These are phyloP conservation scores for Galeruca laticollis DNA, from an alignment of 2,888 invertebrate genomes.

Conservation along the genomic window DNA sequence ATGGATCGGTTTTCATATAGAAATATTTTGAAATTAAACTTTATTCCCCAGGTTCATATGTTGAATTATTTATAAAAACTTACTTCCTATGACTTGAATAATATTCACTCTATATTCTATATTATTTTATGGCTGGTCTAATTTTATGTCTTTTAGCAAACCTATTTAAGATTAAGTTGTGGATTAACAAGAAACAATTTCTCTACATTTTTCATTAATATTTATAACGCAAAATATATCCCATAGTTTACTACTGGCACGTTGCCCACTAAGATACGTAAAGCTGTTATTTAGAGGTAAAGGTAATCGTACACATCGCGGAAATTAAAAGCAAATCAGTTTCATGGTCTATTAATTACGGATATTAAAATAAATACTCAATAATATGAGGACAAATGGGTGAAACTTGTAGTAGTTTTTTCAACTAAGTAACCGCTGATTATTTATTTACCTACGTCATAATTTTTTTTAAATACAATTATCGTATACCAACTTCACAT, in stretches of 20 bases:
- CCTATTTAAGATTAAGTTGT: neutral
- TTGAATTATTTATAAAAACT: no score
- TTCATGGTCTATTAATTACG: slow-evolving; percentile 23
- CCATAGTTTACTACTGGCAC: neutral
- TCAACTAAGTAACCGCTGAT: no score
- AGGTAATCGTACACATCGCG: slow-evolving; percentile 2
- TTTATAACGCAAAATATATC: neutral
- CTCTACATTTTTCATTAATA: neutral
- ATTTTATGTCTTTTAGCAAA: neutral
- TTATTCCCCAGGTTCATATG: no score
- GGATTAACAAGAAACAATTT: neutral
- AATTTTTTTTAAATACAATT: no score
- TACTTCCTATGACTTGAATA: no score
- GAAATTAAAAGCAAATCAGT: slow-evolving; percentile 19
- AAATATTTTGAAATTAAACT: no score
- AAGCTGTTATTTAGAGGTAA: slow-evolving; percentile 15
- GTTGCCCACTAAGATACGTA: slow-evolving; percentile 4
- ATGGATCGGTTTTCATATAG: no score
- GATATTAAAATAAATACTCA: slow-evolving; percentile 17
- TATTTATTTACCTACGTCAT: no score
- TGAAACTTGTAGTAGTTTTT: neutral
- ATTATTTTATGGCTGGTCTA: neutral
- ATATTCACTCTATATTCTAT: no score
- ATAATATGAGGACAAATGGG: slow-evolving; percentile 21
- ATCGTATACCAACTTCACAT: no score